Evolutionary conservation across 2,797 vertebrate genomes (phyloP).

Genomic region (Macropodus opercularis): DNA sequence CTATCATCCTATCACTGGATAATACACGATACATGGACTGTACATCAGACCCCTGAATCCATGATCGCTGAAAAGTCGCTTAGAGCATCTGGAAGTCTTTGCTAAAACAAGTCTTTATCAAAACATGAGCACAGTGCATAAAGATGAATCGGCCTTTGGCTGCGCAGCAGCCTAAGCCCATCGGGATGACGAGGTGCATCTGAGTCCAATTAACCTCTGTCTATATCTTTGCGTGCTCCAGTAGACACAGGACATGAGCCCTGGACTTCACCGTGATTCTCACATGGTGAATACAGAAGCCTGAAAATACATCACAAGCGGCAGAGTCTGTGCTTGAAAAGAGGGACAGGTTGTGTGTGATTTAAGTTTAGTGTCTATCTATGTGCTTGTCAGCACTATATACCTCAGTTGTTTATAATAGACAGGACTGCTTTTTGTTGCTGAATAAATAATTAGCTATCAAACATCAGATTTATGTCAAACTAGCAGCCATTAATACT

Average conservation of each 20-base stretch:
- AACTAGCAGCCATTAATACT: conserved; percentile 15
- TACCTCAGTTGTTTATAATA: conserved; percentile 41
- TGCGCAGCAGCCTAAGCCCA: conserved; percentile 30
- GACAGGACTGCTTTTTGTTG: conserved; percentile 31
- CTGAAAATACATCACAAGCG: conserved; percentile 11
- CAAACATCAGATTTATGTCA: conserved; percentile 50
- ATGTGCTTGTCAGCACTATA: neutral
- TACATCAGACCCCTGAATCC: too few species aligned
- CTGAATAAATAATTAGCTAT: conserved; percentile 60
- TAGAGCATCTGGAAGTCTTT: neutral
- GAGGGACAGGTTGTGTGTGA: conserved; percentile 4
- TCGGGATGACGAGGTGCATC: conserved; percentile 32
- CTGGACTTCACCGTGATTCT: conserved; percentile 29
- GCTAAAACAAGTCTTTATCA: neutral
- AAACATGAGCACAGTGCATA: conserved; percentile 3
- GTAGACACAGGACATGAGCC: conserved; percentile 27
- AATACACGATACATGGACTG: too few species aligned
- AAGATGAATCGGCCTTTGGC: conserved; percentile 25
- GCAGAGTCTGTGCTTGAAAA: neutral
- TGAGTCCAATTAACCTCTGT: conserved; percentile 67
- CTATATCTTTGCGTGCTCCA: conserved; percentile 38
- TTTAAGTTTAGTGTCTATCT: neutral
- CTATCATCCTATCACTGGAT: too few species aligned
- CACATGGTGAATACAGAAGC: conserved; percentile 14
- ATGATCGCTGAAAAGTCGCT: too few species aligned